A percentile compares a stretch with the other conserved stretches of the same genome.
Conservation (phyloP, 2,113 vertebrate species). For the Hippocampus zosterae region DNA sequence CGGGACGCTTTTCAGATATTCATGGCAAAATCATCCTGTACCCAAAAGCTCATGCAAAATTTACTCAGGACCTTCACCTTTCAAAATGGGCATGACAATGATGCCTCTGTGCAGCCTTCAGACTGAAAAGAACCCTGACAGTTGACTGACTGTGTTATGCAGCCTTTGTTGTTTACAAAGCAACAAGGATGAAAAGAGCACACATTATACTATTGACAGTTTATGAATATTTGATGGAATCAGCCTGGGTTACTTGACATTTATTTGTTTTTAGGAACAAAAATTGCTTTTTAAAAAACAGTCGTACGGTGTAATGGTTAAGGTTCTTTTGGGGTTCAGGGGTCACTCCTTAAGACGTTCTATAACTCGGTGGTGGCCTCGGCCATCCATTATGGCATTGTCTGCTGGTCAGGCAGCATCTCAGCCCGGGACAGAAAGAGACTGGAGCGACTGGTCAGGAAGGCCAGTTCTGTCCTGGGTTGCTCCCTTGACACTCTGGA, state of each 20-base stretch:
- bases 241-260: constrained; percentile 32
- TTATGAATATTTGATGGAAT: constrained; percentile 53
- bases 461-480: no score
- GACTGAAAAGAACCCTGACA: constrained; percentile 34
- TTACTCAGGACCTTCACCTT: constrained; percentile 32
- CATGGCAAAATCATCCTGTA: constrained; percentile 13
- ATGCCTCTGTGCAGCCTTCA: constrained; percentile 26
- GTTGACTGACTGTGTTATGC: constrained; percentile 25
- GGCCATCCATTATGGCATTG: no score
- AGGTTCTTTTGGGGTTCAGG: no score
- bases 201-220: constrained; percentile 29
- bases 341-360: no score
- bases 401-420: no score
- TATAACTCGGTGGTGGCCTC: no score
- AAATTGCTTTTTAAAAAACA: not conserved
- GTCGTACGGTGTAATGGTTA: not conserved
- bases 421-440: no score
- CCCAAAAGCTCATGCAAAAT: constrained; percentile 38
- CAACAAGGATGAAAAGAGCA: constrained; percentile 35
- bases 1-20: not conserved
- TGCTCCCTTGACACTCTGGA: no score
- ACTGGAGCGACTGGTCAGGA: no score
- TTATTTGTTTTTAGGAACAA: not conserved
- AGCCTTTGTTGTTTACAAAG: constrained; percentile 47
- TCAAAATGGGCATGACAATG: constrained; percentile 25